Conservation (phyloP, 2,888 invertebrate species). For the Choristoneura rosaceana region DNA sequence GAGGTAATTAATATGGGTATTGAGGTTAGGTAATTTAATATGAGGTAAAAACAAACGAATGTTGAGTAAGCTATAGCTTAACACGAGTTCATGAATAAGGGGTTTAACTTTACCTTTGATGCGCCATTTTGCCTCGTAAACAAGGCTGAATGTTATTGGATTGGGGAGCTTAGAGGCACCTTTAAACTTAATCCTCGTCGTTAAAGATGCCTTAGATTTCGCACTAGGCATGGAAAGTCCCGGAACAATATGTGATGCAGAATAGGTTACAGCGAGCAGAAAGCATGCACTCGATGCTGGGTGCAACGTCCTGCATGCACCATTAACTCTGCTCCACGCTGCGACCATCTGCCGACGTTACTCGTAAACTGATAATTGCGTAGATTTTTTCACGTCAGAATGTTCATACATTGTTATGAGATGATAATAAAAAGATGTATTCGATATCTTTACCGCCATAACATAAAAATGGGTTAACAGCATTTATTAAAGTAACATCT, state of each 20-base stretch:
- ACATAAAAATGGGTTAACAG: neutral
- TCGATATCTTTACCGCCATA: neutral
- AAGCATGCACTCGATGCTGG: constrained; percentile 59
- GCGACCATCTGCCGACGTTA: constrained; percentile 52
- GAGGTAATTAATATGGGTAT: too few species aligned
- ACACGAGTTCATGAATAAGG: neutral
- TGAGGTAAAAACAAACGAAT: too few species aligned
- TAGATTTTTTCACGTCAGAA: constrained; percentile 13
- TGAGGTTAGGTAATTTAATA: too few species aligned
- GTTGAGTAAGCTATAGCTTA: neutral
- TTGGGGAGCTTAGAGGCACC: neutral
- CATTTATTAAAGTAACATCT: neutral
- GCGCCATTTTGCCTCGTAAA: neutral
- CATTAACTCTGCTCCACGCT: constrained; percentile 74
- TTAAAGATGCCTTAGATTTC: neutral
- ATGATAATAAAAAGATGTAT: neutral
- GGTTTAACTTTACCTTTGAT: neutral
- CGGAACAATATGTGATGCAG: constrained; percentile 29
- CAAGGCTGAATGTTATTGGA: neutral
- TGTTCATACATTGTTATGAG: neutral
- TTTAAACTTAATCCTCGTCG: neutral
- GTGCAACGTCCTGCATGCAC: constrained; percentile 78
- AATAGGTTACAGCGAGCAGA: constrained; percentile 50
- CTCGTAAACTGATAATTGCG: constrained; percentile 12
- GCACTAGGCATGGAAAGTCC: neutral